Base-by-base conservation (phyloP, 2,888 invertebrate species). In the Xiphydria camelus region DNA sequence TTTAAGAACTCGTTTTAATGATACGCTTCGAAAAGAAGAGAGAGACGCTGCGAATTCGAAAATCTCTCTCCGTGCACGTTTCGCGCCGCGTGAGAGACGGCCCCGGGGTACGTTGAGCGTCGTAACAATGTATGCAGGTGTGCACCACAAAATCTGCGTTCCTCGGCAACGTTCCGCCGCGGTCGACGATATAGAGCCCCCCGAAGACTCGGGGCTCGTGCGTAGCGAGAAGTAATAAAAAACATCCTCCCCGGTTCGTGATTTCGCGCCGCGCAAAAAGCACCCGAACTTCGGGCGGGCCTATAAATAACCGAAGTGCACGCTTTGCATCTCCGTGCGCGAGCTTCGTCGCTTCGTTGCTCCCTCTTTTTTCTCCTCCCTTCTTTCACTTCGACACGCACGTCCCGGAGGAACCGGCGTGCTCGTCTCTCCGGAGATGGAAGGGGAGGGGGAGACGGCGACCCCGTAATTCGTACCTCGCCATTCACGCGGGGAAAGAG, bases 281-380 rank as follows among this genome's bases (percentile, higher is more conserved):
- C 29, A 14, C 12, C 12, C 6, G 15, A 29, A 29, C 12, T 29
- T 7, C 5, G 29, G 12, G 12, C 29, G 12, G 15, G 15, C 29
- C 29, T 29, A 29, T 29, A 29, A 29, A 29, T 29, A 12, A 29
- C 12, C 2, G 15, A 10, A 29, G 29, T 29, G 29, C 5, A 29
- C 3, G 12, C 12, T 3, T 29, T 26, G 12, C 15, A 6, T 12
- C 29, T 12, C 7, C 5, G 29, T 12, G 29, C 29, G 12, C 6
- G 12, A 29, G 15, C 29, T 14, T 12, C 14, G 10, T 51, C 49
- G 45, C 35, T 12, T 22, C 6, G 4, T 21, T 3, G 32, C 23
- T 6, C 25, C 25, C 21, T 14, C 41, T 29, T 21, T 35, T 26
- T 29, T 26, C 29, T 33, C 22, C 2, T 9, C 12, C 33, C 9